Conservation (phyloP, 2,113 vertebrate genomes). For the Myrmecobius fasciatus region DNA sequence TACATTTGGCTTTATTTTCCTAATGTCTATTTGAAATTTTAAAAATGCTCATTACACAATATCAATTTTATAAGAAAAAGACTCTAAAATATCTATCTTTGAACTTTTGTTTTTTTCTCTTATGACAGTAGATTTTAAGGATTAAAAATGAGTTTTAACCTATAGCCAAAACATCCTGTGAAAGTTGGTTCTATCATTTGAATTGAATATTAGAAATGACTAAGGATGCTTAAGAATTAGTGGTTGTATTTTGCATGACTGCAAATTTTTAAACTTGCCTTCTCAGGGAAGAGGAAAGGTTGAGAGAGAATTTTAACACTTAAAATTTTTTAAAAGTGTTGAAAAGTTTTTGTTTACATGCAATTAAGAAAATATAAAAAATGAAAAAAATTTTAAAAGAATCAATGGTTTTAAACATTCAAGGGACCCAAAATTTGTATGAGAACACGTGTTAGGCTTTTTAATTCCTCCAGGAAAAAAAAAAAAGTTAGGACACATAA, state of each 20-base stretch:
- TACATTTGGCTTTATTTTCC: slow-evolving; percentile 20
- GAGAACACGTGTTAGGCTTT: background rate
- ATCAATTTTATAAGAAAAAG: slow-evolving; percentile 9
- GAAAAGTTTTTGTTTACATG: background rate
- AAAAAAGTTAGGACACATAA: background rate
- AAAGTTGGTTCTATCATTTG: background rate
- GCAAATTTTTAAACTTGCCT: background rate
- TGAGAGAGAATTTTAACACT: background rate
- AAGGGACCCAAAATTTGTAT: background rate
- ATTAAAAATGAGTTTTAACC: slow-evolving; percentile 6
- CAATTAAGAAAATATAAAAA: background rate
- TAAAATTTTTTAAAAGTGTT: background rate
- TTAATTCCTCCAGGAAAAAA: background rate
- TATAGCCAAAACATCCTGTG: background rate
- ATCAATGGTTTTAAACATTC: background rate
- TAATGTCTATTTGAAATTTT: background rate
- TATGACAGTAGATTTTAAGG: background rate
- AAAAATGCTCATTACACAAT: slow-evolving; percentile 1
- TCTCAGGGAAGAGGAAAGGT: background rate
- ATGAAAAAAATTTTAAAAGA: background rate
- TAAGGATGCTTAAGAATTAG: slow-evolving; percentile 15
- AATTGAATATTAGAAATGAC: slow-evolving; percentile 24
- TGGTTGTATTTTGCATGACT: background rate
- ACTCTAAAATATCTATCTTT: background rate
- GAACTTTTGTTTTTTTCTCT: slow-evolving; percentile 25